A percentile compares a stretch with the other conserved stretches of the same genome.
Conservation (phyloP, 2,888 invertebrate genomes). For the Papilio gigon region DNA sequence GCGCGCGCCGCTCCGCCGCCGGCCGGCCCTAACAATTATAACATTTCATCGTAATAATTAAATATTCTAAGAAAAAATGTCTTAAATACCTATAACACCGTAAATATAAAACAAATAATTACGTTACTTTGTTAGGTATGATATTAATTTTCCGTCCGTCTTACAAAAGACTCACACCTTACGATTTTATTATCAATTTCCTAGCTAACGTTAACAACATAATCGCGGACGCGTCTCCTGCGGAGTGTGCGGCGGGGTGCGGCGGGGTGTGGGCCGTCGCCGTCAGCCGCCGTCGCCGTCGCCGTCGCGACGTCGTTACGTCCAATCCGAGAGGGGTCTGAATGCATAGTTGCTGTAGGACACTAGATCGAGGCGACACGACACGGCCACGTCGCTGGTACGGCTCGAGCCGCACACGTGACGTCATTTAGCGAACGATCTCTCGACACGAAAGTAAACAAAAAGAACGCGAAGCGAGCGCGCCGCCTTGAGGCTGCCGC, state of each 20-base stretch:
- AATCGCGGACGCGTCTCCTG: conserved; percentile 77
- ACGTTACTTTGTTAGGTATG: conserved; percentile 83
- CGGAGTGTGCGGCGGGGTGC: conserved; percentile 57
- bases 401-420: conserved; percentile 50
- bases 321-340: neutral
- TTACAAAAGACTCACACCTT: conserved; percentile 77
- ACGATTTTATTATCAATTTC: conserved; percentile 82
- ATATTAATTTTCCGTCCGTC: conserved; percentile 81
- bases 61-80: conserved; percentile 83
- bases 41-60: conserved; percentile 81
- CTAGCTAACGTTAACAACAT: conserved; percentile 82
- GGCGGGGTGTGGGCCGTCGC: conserved; percentile 42
- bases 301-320: conserved; percentile 21
- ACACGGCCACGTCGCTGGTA: conserved; percentile 32
- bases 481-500: conserved; percentile 70
- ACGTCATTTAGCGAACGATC: conserved; percentile 70
- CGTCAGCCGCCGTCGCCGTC: conserved; percentile 26
- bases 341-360: neutral
- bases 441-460: conserved; percentile 72
- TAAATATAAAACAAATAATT: conserved; percentile 83
- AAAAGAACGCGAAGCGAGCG: conserved; percentile 74
- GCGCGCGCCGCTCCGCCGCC: conserved; percentile 63
- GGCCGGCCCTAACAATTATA: conserved; percentile 78
- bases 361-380: neutral
- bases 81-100: conserved; percentile 83